These are phyloP conservation scores for Dyspetes luteomarginatus DNA, from an alignment of 2,888 invertebrate genomes.

Conservation along the genomic window DNA sequence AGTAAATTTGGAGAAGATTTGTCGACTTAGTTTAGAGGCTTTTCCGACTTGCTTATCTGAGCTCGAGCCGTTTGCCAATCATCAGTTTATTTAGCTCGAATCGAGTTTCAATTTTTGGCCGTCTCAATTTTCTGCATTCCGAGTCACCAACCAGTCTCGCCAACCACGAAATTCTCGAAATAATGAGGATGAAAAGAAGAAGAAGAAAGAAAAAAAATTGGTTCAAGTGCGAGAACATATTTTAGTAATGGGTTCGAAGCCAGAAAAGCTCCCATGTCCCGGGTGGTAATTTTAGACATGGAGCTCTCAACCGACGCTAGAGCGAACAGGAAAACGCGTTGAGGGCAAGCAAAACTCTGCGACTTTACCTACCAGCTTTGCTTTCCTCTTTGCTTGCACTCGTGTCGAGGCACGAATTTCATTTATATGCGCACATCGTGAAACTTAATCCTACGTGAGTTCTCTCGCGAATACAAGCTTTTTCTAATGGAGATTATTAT, in stretches of 20 bases:
- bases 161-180: constrained; percentile 8
- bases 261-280: constrained; percentile 44
- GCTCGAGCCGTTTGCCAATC: background rate
- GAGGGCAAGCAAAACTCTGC: constrained; percentile 13
- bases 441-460: constrained; percentile 43
- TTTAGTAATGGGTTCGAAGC: constrained; percentile 56
- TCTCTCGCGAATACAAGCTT: background rate
- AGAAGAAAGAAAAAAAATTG: constrained; percentile 42
- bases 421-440: constrained; percentile 50
- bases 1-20: background rate
- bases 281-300: constrained; percentile 60
- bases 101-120: background rate
- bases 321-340: constrained; percentile 40
- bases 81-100: background rate
- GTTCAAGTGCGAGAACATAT: constrained; percentile 62
- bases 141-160: constrained; percentile 25
- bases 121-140: background rate
- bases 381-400: background rate
- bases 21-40: background rate
- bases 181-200: background rate
- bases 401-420: constrained; percentile 38
- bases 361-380: constrained; percentile 4
- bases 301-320: constrained; percentile 36
- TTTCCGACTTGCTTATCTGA: background rate
- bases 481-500: background rate